phyloP scores from a whole-genome alignment of 1,140 invertebrate genomes.

The Brachionus asplanchnoidis region DNA sequence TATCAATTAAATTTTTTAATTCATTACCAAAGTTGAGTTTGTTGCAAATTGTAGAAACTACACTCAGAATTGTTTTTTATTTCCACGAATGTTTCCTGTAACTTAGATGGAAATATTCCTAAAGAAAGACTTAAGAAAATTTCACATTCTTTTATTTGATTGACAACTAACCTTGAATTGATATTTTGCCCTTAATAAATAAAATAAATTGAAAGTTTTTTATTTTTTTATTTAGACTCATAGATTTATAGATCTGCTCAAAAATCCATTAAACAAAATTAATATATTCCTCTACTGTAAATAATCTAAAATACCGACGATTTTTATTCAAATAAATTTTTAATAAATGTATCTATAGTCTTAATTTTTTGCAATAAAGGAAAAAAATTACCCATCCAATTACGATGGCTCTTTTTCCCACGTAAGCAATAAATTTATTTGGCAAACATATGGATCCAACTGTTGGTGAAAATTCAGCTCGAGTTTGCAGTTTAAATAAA shows the following conservation, averaged over 20 bases:
- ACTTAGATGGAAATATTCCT: not conserved
- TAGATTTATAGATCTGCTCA: no score
- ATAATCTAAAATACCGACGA: no score
- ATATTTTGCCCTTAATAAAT: slow-evolving; percentile 6
- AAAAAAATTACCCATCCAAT: slow-evolving; percentile 21
- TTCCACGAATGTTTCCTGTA: not conserved
- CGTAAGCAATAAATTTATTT: not conserved
- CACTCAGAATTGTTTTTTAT: slow-evolving; percentile 13
- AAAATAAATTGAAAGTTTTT: not conserved
- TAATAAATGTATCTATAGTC: no score
- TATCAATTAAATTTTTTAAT: not conserved
- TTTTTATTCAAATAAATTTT: no score
- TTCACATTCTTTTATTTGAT: no score
- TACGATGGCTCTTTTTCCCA: not conserved
- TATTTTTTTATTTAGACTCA: no score
- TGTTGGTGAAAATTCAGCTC: not conserved
- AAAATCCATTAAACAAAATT: no score
- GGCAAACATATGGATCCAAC: slow-evolving; percentile 6
- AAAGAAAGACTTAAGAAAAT: not conserved
- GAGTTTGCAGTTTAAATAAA: not conserved
- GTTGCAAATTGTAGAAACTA: not conserved
- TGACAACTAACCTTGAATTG: not conserved
- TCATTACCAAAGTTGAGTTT: slow-evolving; percentile 14
- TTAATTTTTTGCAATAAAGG: not conserved
- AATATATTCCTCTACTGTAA: no score